These are phyloP conservation scores for Myripristis jacobus DNA, from an alignment of 2,797 vertebrate species.

Conservation along the genomic window DNA sequence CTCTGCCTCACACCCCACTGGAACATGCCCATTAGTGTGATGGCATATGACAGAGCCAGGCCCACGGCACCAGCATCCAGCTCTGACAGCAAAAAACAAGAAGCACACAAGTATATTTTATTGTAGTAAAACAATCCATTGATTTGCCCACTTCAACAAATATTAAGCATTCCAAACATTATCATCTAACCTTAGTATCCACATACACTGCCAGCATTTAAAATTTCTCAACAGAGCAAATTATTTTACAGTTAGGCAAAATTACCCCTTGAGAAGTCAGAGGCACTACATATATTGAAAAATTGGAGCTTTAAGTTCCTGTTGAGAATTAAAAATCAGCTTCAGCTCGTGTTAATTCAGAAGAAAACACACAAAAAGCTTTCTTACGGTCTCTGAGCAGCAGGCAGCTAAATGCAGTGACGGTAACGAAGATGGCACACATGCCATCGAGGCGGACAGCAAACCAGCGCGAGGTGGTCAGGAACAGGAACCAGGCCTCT, in stretches of 20 bases:
- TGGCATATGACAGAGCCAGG: constrained; percentile 88
- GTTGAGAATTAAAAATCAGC: not conserved
- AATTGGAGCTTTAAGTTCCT: not conserved
- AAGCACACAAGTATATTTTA: not conserved
- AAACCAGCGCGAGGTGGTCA: constrained; percentile 95
- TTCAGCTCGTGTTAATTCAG: no score
- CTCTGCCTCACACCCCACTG: constrained; percentile 97
- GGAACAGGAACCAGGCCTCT: constrained; percentile 96
- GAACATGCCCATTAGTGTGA: constrained; percentile 94
- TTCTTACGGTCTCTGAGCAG: constrained; percentile 87
- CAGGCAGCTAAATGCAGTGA: constrained; percentile 89
- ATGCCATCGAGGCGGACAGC: constrained; percentile 93
- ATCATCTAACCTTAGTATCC: no score
- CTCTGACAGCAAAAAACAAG: constrained; percentile 57
- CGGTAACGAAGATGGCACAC: constrained; percentile 90
- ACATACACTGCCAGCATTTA: no score
- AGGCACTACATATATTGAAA: no score
- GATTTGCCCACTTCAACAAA: not conserved
- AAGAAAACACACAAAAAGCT: constrained; percentile 54
- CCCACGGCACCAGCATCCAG: constrained; percentile 92
- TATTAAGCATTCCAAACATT: not conserved
- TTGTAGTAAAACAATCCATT: not conserved
- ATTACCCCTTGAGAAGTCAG: no score
- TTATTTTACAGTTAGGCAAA: not conserved
- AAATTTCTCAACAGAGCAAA: not conserved